Evolutionary conservation across 2,113 vertebrate species (phyloP).

Genomic region (Apus apus): DNA sequence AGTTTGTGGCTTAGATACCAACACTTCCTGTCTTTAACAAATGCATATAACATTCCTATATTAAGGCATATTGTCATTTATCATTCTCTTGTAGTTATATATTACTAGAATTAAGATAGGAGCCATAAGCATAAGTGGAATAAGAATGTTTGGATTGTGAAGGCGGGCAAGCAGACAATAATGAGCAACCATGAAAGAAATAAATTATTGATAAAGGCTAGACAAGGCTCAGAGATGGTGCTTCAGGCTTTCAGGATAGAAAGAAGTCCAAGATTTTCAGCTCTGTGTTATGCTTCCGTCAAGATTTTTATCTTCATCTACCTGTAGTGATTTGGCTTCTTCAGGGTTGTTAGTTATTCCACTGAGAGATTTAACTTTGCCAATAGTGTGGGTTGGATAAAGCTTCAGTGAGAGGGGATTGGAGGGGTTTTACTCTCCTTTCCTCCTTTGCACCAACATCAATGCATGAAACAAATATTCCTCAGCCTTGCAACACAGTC

Average conservation of each 20-base stretch:
- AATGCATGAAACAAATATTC: neutral
- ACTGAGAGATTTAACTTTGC: neutral
- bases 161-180: no score
- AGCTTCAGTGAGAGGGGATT: neutral
- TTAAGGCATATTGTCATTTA: neutral
- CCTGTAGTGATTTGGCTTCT: neutral
- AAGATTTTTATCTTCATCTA: neutral
- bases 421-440: neutral
- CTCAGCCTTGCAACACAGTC: neutral
- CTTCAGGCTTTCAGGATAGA: neutral
- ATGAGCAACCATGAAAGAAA: neutral
- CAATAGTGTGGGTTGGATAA: neutral
- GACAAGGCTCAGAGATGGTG: neutral
- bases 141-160: neutral
- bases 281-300: neutral
- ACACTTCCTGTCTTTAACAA: neutral
- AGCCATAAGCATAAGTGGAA: neutral
- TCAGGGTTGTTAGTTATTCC: neutral
- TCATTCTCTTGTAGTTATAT: neutral
- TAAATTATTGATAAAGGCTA: neutral
- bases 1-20: neutral
- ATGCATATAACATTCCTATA: neutral
- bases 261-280: neutral
- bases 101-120: neutral
- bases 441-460: neutral